Base-by-base conservation (phyloP, 2,797 vertebrate genomes). In the Aeoliscus strigatus region DNA sequence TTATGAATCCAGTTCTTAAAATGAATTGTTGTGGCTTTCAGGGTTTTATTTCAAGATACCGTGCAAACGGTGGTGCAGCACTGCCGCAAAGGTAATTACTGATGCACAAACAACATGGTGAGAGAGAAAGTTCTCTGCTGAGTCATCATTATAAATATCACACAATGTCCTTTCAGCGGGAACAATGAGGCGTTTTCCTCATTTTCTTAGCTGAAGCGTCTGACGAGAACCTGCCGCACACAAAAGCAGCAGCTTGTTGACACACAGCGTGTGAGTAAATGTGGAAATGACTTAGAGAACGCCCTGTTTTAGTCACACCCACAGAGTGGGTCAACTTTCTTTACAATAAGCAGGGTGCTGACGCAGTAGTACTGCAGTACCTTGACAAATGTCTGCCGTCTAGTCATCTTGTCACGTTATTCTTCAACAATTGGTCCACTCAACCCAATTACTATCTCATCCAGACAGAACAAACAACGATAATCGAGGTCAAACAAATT, bases 171-270 rank as follows among this genome's bases (percentile, higher is more conserved):
- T 67, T 84, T 87, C 75, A 76, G 79, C 29, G 66, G 33, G 77
- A 62, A 89, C 84, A 90, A 86, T 76, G 82, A 58, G 38, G 47
- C 79, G 62, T 82, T 89, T n/a, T n/a, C n/a, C n/a, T n/a, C n/a
- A n/a, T n/a, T n/a, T n/a, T n/a, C n/a, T n/a, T n/a, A n/a, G 85
- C 87, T 43, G 68, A 27, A 62, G 70, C 45, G 66, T 77, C 80
- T 73, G 70, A 71, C 71, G 60, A 52, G 57, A 75, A 51, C 52
- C 70, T 48, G 59, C 40, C 47, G 51, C n/a, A n/a, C n/a, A n/a
- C n/a, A n/a, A n/a, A n/a, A n/a, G n/a, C n/a, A n/a, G n/a, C n/a
- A n/a, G n/a, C n/a, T n/a, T n/a, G n/a, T n/a, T n/a, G n/a, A n/a
- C n/a, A n/a, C n/a, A n/a, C n/a, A n/a, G n/a, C n/a, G n/a, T n/a